Conservation (phyloP, 2,888 invertebrate genomes). For the Stegophylla sp. region DNA sequence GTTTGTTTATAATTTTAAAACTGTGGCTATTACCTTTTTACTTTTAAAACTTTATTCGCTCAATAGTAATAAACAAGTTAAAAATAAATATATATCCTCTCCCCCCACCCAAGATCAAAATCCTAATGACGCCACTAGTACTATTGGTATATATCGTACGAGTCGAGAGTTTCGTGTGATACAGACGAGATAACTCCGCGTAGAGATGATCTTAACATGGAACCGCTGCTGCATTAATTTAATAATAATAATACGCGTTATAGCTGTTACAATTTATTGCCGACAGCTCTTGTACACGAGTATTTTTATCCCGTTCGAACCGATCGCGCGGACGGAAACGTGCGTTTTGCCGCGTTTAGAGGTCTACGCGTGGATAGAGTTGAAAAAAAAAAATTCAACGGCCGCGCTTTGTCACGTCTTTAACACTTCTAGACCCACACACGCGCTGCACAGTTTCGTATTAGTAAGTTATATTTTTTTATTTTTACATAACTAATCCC, state of each 20-base stretch:
- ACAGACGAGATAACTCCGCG: background rate
- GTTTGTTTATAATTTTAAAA: too few relatives aligned
- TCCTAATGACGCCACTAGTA: too few relatives aligned
- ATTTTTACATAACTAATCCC: background rate
- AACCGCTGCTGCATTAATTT: background rate
- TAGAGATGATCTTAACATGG: background rate
- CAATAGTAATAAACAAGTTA: too few relatives aligned
- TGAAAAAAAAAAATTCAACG: background rate
- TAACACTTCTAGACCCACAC: background rate
- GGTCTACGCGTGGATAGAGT: background rate
- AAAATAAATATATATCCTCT: too few relatives aligned
- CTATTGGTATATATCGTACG: background rate
- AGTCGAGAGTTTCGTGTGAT: constrained; percentile 4
- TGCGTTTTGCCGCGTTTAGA: background rate
- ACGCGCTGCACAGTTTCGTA: background rate
- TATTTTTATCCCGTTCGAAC: constrained; percentile 35
- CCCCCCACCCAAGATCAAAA: too few relatives aligned
- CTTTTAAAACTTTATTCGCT: too few relatives aligned
- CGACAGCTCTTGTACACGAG: background rate
- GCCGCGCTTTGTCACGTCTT: background rate
- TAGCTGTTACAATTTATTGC: constrained; percentile 45
- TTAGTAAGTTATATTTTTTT: background rate
- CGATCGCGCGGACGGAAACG: background rate
- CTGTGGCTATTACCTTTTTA: too few relatives aligned
- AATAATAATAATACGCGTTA: constrained; percentile 7